phyloP scores from a whole-genome alignment of 2,797 vertebrate species.

The Aphelocoma californica region DNA sequence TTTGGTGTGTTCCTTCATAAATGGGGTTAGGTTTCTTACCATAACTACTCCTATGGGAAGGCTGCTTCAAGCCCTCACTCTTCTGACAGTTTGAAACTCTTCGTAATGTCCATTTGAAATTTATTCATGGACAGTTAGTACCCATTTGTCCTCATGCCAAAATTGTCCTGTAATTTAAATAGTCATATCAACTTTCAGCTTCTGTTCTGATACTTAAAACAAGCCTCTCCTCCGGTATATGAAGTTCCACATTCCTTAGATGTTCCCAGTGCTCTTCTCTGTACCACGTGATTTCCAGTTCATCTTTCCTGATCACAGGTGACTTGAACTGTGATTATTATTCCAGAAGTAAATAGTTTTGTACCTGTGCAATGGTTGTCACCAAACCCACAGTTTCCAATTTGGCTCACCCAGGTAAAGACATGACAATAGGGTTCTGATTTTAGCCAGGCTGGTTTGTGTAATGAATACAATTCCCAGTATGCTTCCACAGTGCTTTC shows the following conservation, averaged over 20 bases:
- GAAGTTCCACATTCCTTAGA: neutral
- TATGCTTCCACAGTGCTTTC: neutral
- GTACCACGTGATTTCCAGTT: neutral
- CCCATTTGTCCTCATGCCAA: conserved; percentile 15
- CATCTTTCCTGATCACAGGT: neutral
- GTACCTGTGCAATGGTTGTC: neutral
- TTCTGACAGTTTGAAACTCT: conserved; percentile 10
- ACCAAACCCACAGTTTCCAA: neutral
- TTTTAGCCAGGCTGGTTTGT: neutral
- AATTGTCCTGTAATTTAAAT: neutral
- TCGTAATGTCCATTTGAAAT: neutral
- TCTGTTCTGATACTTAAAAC: neutral
- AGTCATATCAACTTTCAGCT: neutral
- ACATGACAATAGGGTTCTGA: neutral
- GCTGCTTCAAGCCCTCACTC: neutral
- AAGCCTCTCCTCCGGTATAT: rapidly evolving
- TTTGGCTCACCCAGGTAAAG: neutral
- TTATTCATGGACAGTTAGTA: conserved; percentile 3
- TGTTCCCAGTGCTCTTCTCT: neutral
- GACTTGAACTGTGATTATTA: neutral
- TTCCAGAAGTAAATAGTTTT: neutral
- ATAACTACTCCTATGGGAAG: conserved; percentile 18
- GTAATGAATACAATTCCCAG: neutral
- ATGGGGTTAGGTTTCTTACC: neutral
- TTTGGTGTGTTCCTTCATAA: neutral